A percentile compares a stretch with the other conserved stretches of the same genome.
phyloP scores from a whole-genome alignment of 2,797 vertebrate genomes.

The Lacerta agilis region DNA sequence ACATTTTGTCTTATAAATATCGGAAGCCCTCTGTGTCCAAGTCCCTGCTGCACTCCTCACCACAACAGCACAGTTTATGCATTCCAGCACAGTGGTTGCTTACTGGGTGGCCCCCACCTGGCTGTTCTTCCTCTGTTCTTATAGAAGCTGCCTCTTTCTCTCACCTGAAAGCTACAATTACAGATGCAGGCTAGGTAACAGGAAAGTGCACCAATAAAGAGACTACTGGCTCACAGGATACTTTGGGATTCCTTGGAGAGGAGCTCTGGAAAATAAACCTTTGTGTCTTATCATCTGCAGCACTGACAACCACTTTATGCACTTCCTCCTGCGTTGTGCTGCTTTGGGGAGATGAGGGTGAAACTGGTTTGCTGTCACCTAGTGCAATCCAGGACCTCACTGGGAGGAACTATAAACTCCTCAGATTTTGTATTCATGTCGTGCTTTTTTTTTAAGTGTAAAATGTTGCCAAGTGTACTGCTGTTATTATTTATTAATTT shows the following conservation, averaged over 20 bases:
- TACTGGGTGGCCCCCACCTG: background rate
- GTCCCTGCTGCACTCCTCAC: background rate
- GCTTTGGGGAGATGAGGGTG: background rate
- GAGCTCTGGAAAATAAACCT: background rate
- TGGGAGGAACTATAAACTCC: background rate
- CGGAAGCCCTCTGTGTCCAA: background rate
- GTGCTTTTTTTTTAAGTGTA: background rate
- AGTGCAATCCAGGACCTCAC: background rate
- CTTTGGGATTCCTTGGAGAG: background rate
- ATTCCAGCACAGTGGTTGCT: background rate
- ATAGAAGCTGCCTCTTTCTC: background rate
- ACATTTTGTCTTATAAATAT: background rate
- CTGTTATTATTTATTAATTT: background rate
- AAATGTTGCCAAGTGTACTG: background rate
- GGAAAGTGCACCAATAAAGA: background rate
- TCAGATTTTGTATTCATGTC: background rate
- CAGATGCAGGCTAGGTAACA: background rate
- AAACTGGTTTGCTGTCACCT: background rate
- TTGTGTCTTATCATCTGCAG: background rate
- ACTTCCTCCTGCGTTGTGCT: background rate
- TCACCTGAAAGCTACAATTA: background rate
- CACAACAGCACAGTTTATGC: background rate
- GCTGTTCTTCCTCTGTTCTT: background rate
- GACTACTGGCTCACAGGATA: background rate
- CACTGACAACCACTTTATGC: background rate